phyloP scores from a whole-genome alignment of 2,888 invertebrate species.

The Drosophila meridionalis region DNA sequence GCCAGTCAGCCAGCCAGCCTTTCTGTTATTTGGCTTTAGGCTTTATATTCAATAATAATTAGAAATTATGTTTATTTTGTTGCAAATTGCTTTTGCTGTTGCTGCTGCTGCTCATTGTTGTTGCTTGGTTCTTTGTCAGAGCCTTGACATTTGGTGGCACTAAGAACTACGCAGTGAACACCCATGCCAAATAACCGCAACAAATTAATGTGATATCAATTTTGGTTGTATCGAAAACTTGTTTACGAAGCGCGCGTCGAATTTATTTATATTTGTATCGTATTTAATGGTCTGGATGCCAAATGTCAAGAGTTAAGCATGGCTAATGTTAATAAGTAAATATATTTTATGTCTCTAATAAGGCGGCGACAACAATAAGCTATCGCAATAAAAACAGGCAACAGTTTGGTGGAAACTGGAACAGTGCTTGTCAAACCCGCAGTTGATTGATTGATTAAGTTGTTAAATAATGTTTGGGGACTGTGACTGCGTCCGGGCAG shows the following conservation, averaged over 20 bases:
- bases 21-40: conserved; percentile 51
- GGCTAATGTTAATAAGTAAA: conserved; percentile 57
- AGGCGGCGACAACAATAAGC: conserved; percentile 38
- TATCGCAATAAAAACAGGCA: conserved; percentile 39
- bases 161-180: conserved; percentile 39
- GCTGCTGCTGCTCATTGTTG: background rate
- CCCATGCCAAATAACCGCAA: conserved; percentile 43
- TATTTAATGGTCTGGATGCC: conserved; percentile 28
- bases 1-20: background rate
- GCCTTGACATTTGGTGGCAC: conserved; percentile 65
- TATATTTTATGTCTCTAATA: conserved; percentile 40
- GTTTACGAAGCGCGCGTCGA: conserved; percentile 40
- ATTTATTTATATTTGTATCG: conserved; percentile 27
- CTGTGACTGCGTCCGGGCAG: background rate
- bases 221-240: conserved; percentile 46
- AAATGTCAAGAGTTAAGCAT: conserved; percentile 69
- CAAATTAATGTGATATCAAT: conserved; percentile 36
- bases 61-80: conserved; percentile 38
- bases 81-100: conserved; percentile 41
- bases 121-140: conserved; percentile 7
- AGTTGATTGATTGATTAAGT: background rate
- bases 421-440: conserved; percentile 2
- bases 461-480: too few relatives aligned
- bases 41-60: conserved; percentile 52
- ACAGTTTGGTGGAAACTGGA: conserved; percentile 17